Conservation (phyloP, 2,113 vertebrate species). For the Cynocephalus volans region DNA sequence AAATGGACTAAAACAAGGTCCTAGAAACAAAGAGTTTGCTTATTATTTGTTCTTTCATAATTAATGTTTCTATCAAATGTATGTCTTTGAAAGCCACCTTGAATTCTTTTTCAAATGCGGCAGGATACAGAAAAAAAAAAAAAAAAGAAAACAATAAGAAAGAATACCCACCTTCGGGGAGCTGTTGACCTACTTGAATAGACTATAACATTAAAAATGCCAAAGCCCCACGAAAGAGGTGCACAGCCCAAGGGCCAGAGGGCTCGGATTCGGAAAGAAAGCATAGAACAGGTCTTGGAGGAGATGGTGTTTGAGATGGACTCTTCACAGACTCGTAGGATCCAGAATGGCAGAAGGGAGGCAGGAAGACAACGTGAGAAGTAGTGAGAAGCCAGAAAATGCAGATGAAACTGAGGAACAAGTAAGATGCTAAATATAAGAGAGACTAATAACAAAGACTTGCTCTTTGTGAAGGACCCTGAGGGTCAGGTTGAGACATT, state of each 20-base stretch:
- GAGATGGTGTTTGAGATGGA: background rate
- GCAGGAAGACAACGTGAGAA: background rate
- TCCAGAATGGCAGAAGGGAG: background rate
- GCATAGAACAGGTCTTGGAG: background rate
- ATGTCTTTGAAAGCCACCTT: constrained; percentile 10
- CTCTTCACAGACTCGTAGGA: background rate
- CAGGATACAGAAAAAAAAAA: background rate
- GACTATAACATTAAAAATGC: background rate
- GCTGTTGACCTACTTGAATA: background rate
- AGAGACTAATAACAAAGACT: background rate
- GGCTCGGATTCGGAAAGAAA: background rate
- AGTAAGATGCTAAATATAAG: background rate
- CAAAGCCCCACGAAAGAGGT: background rate
- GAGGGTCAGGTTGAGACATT: background rate
- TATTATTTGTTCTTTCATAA: background rate
- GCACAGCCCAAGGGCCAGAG: background rate
- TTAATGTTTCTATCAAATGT: background rate
- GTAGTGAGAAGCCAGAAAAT: background rate
- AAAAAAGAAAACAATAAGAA: background rate
- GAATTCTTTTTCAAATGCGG: background rate
- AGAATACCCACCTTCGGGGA: background rate
- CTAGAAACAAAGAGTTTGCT: background rate
- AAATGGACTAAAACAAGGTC: no score
- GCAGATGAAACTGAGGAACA: background rate
- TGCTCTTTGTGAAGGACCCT: background rate